These are phyloP conservation scores for Rhadina sibilatrix DNA, from an alignment of 2,113 vertebrate species.

Conservation along the genomic window DNA sequence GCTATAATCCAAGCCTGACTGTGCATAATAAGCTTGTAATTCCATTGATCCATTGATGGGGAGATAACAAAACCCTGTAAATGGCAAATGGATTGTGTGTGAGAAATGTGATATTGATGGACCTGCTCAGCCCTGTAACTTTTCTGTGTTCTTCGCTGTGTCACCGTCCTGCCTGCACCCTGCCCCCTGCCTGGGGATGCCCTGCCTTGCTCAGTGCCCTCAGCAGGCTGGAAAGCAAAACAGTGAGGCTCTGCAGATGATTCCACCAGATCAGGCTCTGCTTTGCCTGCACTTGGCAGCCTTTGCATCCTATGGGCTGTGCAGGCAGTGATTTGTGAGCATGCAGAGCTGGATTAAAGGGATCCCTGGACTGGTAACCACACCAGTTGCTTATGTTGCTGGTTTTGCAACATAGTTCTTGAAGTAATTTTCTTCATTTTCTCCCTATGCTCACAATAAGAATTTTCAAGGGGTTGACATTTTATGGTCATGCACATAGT, in stretches of 20 bases:
- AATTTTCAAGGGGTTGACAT: neutral
- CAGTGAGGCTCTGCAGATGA: neutral
- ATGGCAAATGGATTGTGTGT: neutral
- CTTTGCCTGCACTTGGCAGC: neutral
- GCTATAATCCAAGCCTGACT: conserved; percentile 35
- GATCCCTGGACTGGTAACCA: neutral
- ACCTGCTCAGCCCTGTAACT: accelerated
- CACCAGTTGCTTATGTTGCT: neutral
- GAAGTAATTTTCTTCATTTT: neutral
- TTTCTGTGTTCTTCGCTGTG: neutral
- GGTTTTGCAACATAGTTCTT: neutral
- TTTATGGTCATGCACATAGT: neutral
- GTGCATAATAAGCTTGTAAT: conserved; percentile 50
- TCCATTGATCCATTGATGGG: conserved; percentile 7
- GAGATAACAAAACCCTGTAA: conserved; percentile 19
- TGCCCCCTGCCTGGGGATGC: neutral
- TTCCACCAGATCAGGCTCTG: neutral
- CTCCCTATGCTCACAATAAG: neutral
- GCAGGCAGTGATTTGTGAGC: neutral
- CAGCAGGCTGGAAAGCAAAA: neutral
- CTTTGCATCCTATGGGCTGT: neutral
- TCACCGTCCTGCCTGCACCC: neutral
- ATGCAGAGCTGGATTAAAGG: neutral
- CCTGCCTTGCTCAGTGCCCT: neutral
- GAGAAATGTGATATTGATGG: neutral